phyloP scores from a whole-genome alignment of 2,888 invertebrate genomes.

The Aleiodes leptofemur region DNA sequence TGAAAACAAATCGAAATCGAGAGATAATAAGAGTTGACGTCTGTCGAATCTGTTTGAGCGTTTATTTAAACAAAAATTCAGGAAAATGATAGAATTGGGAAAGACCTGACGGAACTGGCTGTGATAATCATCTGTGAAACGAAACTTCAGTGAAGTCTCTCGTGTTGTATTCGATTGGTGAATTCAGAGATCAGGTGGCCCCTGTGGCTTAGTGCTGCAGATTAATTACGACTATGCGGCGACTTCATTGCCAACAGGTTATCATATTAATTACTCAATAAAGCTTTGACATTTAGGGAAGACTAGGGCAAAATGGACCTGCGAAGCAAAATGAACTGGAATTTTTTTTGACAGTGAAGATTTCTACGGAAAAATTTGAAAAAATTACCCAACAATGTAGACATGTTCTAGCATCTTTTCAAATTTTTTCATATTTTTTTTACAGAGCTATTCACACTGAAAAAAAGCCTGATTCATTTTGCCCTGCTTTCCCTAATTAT shows the following conservation, averaged over 20 bases:
- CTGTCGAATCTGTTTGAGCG: neutral
- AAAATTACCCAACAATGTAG: no score
- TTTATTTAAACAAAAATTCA: neutral
- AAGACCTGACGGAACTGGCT: neutral
- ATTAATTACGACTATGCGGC: conserved; percentile 44
- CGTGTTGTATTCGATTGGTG: conserved; percentile 50
- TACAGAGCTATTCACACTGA: no score
- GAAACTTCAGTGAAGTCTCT: conserved; percentile 54
- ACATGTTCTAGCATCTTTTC: no score
- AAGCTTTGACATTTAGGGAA: no score
- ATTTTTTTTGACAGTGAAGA: no score
- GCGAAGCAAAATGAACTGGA: neutral
- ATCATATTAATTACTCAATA: conserved; percentile 38
- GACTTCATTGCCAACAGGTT: conserved; percentile 46
- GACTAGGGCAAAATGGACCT: no score
- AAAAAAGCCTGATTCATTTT: no score
- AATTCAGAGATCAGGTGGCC: conserved; percentile 42
- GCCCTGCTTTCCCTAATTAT: no score
- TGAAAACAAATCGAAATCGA: neutral
- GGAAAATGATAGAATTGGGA: neutral
- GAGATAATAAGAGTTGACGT: neutral
- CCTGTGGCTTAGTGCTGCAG: conserved; percentile 34
- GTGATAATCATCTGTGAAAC: conserved; percentile 53
- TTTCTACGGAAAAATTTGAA: no score
- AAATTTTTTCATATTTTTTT: no score